Base-by-base conservation (phyloP, 1,140 invertebrate genomes). In the Euborellia annulipes region DNA sequence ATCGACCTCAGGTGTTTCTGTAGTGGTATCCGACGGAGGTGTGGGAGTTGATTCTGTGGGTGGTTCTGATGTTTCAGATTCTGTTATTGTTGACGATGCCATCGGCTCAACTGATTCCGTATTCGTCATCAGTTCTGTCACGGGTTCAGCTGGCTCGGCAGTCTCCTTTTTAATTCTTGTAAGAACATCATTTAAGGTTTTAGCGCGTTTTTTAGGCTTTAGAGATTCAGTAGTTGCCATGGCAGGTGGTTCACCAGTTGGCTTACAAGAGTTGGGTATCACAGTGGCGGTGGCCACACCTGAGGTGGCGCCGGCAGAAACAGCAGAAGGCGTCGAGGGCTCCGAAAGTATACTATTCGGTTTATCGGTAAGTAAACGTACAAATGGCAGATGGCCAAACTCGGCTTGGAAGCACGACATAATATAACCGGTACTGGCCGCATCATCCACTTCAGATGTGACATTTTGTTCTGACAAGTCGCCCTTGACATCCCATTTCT, bases 391-490 rank as follows among this genome's bases (percentile, higher is more conserved):
- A 56, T 75, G 73, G 50, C 79, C 75, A 49, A 85, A 76, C 62
- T 87, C 82, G 19, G 78, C 82, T 56, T 86, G 85, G 68, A 94
- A 90, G 61, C 82, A 82, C 45, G 85, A 80, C 41, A 86, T 72
- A 53, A 90, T 84, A 54, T 88, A 83, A 50, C 76, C 73, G 13
- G 81, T 79, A 27, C 70, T 67, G 51, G 70, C 70, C 13, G 67
- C 63, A 50, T 60, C 66, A 42, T 68, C 54, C 23, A 65, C 57
- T 50, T 61, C 60, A 16, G 59, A 58, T 40, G 66, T 58, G 40
- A 63, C 59, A 56, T 68, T 72, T 53, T 71, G 68, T 44, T 71
- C 75, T 2, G 72, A 67, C 2, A 70, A 67, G 51, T 80, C 76
- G n/a, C 70, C 66, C 37, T 67, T 67, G 40, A 66, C 62, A 62